Percentiles rank a stretch among this genome's conserved stretches.
phyloP scores from a whole-genome alignment of 2,113 vertebrate genomes.

The Phrynosoma platyrhinos region DNA sequence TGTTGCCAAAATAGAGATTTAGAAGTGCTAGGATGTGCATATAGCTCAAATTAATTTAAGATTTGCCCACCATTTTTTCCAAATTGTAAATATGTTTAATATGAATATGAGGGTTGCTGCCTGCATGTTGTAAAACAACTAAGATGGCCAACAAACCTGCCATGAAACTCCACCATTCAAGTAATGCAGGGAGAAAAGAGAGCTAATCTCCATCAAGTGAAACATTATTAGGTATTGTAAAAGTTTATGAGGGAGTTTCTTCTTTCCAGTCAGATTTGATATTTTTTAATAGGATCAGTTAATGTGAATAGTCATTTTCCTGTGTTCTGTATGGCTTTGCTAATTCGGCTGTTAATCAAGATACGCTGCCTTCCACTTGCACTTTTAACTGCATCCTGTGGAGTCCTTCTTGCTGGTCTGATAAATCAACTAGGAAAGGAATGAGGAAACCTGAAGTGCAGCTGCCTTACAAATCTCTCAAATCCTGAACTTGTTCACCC shows the following conservation, averaged over 20 bases:
- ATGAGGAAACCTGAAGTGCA: conserved; percentile 2
- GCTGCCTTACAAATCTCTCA: accelerated
- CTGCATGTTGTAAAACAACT: neutral
- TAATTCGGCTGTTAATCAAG: neutral
- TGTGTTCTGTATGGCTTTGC: conserved; percentile 1
- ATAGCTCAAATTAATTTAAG: neutral
- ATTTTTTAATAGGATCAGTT: neutral
- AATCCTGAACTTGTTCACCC: neutral
- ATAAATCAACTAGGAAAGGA: conserved; percentile 35
- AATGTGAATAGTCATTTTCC: conserved; percentile 21
- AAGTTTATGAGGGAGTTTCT: neutral
- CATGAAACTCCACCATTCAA: neutral
- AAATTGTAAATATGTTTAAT: neutral
- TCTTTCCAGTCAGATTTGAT: conserved; percentile 3
- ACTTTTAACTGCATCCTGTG: neutral
- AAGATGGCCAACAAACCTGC: too few species aligned
- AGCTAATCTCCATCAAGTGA: neutral
- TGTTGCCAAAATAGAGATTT: neutral
- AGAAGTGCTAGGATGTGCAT: neutral
- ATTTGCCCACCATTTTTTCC: neutral
- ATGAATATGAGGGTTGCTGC: neutral
- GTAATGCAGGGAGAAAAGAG: neutral
- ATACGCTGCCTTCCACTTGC: neutral
- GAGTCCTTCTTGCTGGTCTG: neutral
- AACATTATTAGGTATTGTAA: conserved; percentile 12